These are phyloP conservation scores for Polyergus mexicanus DNA, from an alignment of 1,140 invertebrate genomes.

Conservation along the genomic window DNA sequence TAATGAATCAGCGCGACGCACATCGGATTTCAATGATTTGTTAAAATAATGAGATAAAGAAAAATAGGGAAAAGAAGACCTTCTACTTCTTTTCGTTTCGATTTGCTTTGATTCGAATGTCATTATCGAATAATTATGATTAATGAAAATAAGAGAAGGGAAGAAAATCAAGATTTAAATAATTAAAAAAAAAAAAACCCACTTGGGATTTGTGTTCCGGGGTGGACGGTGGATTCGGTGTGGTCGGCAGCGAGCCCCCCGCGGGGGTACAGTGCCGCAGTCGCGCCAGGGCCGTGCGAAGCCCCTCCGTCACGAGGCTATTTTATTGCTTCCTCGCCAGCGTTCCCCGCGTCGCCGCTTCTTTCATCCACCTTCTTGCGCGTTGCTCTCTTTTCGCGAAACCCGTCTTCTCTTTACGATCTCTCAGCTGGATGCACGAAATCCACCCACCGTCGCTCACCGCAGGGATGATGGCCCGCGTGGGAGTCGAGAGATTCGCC, in stretches of 20 bases:
- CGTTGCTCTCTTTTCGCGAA: background rate
- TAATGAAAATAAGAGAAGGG: background rate
- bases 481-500: slow-evolving; percentile 17
- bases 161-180: background rate
- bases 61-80: too few species aligned
- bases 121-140: background rate
- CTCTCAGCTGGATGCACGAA: background rate
- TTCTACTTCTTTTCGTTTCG: too few species aligned
- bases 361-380: background rate
- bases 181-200: background rate
- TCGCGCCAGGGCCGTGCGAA: slow-evolving; percentile 87
- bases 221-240: slow-evolving; percentile 85
- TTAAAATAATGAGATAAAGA: background rate
- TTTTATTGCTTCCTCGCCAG: slow-evolving; percentile 78
- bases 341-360: slow-evolving; percentile 59
- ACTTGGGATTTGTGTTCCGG: slow-evolving; percentile 85
- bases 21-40: too few species aligned
- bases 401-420: background rate
- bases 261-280: slow-evolving; percentile 86
- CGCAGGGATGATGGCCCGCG: background rate
- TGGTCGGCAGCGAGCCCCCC: slow-evolving; percentile 85
- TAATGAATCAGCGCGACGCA: too few species aligned
- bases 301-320: slow-evolving; percentile 86
- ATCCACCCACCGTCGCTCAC: slow-evolving; percentile 5
- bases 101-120: background rate